Evolutionary conservation across 2,888 invertebrate genomes (phyloP), one percentile per base, ranked within the genome.

Genomic region (Stomorhina lunata): DNA sequence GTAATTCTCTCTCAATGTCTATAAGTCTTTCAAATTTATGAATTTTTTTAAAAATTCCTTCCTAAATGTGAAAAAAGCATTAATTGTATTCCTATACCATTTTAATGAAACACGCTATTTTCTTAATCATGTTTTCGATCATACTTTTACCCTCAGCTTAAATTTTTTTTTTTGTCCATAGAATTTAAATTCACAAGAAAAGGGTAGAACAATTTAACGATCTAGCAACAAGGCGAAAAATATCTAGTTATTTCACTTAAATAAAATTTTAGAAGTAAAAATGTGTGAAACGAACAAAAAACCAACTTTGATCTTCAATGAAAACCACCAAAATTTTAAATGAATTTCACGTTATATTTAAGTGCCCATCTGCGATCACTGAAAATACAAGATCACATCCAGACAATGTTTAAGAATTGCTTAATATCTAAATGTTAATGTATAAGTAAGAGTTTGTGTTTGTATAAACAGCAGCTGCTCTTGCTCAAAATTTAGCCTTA

Each of bases 61-160:
- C 22, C 6, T 15, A 50, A 66, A 66, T 17, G 27, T 10, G 25
- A 25, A 25, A 40, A 27, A 1, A 25, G 61, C 22, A 45, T 79
- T 79, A 66, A 73, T 72, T 66, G 72, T 80, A 55, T 72, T 80
- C 53, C 72, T 80, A 66, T 69, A 37, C 43, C 66, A 29, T 66
- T 80, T 68, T 61, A 68, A 43, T n/a, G 59, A 71, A 79, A 73
- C 79, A 73, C 79, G 79, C 79, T 80, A 80, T 80, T 73, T 66
- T 72, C 68, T 69, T 79, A 79, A 15, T 29, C 43, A 50, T 63
- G 15, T 63, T 71, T 57, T 65, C 65, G 72, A 72, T 66, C 37
- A 72, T 72, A 17, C 48, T 79, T 69, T 59, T 69, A 77, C 77
- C 69, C 69, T 65, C 71, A 65, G 69, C 69, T 69, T 68, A 61